Evolutionary conservation across 2,797 vertebrate species (phyloP), one percentile per base, ranked within the genome.

Genomic region (Garrulus glandarius): DNA sequence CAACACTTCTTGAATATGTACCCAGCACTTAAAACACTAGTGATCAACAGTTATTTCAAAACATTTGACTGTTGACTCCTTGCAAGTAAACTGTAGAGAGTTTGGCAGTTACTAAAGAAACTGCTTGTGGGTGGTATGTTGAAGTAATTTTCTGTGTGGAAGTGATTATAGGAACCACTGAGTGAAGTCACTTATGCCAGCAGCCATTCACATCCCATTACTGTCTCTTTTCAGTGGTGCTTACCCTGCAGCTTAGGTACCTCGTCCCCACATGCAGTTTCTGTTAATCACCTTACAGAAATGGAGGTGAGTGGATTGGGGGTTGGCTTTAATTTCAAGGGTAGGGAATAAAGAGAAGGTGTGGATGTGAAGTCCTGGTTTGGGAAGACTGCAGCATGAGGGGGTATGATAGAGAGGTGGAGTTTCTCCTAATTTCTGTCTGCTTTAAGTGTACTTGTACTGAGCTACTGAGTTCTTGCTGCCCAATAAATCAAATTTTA

Each of bases 51-150:
- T 5, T 20, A 37, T 93, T 79, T 87, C 50, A 36, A 43, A 92
- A 52, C 15, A 7, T 39, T 50, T 27, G 18, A 49, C 46, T 46
- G 4, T 59, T 85, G 55, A 52, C 55, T 89, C 5, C 47, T 84
- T 77, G 32, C 22, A 77, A 61, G 64, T 76, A 74, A 80, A 55
- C 22, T 11, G 55, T 36, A 30, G n/a, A 20, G 44, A 71, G 41
- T 87, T 84, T 30, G 15, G 43, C 61, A 36, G 20, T 69, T 92
- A 19, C 13, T 55, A 82, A 21, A 95, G 53, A 74, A 86, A 29
- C 47, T 59, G 27, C 46, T 61, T 71, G 39, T 55, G 59, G 17
- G 15, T 43, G 70, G 16, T 44, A 12, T 7, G 24, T 57, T 65
- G 44, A 20, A 91, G n/a, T 60, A 22, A 64, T 63, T 77, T 69